Conservation (phyloP, 2,888 invertebrate genomes). For the Thymelicus sylvestris region DNA sequence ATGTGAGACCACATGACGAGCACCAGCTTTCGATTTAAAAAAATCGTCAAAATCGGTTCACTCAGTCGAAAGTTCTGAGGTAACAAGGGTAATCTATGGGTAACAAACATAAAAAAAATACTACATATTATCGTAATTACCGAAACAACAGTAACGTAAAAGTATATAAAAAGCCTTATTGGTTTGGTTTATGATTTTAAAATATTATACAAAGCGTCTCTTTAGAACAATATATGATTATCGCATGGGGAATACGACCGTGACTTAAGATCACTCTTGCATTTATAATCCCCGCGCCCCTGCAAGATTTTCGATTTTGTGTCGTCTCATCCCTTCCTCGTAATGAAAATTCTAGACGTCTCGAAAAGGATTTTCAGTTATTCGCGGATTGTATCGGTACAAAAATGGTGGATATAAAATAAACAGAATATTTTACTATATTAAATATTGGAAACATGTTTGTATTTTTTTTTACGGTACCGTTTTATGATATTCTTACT, state of each 20-base stretch:
- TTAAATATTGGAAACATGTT: conserved; percentile 15
- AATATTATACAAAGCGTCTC: neutral
- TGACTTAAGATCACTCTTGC: conserved; percentile 52
- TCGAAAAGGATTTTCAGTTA: conserved; percentile 59
- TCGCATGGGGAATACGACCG: neutral
- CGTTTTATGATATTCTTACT: too few relatives aligned
- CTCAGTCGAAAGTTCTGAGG: too few relatives aligned
- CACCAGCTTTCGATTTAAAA: too few relatives aligned
- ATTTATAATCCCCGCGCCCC: conserved; percentile 62
- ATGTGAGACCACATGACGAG: too few relatives aligned
- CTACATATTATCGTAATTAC: too few relatives aligned
- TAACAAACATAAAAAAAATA: too few relatives aligned
- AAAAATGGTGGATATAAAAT: conserved; percentile 41
- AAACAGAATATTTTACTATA: conserved; percentile 12
- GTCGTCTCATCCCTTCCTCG: conserved; percentile 49
- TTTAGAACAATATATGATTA: neutral
- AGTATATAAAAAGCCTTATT: too few relatives aligned
- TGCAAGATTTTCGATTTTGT: conserved; percentile 50
- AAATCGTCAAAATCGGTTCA: too few relatives aligned
- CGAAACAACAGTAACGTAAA: too few relatives aligned
- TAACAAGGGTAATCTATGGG: too few relatives aligned
- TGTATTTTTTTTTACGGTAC: too few relatives aligned
- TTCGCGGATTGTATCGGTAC: conserved; percentile 54
- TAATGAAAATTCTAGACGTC: conserved; percentile 69
- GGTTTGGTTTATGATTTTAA: too few relatives aligned